A percentile compares a stretch with the other conserved stretches of the same genome.
phyloP scores from a whole-genome alignment of 2,797 vertebrate species.

The Acrossocheilus wenchowensis region DNA sequence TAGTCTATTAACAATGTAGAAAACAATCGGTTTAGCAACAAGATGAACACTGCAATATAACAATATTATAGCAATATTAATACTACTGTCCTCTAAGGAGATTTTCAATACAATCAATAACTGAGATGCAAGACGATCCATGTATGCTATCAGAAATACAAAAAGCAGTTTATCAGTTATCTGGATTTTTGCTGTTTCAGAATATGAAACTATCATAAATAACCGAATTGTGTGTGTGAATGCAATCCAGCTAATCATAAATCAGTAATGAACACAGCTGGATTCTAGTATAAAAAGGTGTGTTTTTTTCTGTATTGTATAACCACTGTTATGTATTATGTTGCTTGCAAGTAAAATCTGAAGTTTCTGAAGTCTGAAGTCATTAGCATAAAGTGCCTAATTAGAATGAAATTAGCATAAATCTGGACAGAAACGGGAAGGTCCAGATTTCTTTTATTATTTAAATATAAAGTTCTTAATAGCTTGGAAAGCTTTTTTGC shows the following conservation, averaged over 20 bases:
- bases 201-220: not conserved
- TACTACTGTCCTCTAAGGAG: not conserved
- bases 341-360: constrained; percentile 15
- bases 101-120: not conserved
- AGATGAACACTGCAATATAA: not conserved
- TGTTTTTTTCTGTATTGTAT: constrained; percentile 24
- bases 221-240: not conserved
- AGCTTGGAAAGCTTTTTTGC: constrained; percentile 15
- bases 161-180: not conserved
- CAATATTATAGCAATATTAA: not conserved
- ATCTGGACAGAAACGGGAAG: constrained; percentile 23
- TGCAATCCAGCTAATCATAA: not conserved
- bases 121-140: not conserved
- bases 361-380: constrained; percentile 11
- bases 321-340: constrained; percentile 1
- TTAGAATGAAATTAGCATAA: constrained; percentile 44
- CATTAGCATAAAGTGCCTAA: constrained; percentile 46
- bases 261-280: not conserved
- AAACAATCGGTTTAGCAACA: not conserved
- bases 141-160: not conserved
- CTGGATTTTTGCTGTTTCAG: not conserved
- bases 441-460: constrained; percentile 45
- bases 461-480: constrained; percentile 45
- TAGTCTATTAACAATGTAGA: not conserved
- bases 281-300: constrained; percentile 1